Conservation (phyloP, 2,797 vertebrate species). For the Anableps anableps region DNA sequence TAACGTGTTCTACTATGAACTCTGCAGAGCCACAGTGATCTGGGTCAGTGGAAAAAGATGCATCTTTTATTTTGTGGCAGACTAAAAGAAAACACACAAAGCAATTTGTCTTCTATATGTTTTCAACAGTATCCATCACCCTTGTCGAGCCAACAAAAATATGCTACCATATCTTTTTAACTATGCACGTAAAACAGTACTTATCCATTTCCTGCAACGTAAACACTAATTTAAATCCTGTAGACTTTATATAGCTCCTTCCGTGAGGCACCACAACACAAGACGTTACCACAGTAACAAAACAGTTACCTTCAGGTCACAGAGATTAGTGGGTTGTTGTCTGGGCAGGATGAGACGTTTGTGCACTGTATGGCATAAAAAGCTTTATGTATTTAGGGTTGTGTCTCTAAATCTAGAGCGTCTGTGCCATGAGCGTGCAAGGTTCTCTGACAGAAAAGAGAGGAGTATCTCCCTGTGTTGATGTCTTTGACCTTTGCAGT, state of each 20-base stretch:
- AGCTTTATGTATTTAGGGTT: slow-evolving; percentile 62
- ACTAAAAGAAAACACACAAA: slow-evolving; percentile 2
- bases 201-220: slow-evolving; percentile 56
- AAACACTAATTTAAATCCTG: slow-evolving; percentile 57
- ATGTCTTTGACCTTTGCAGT: slow-evolving; percentile 60
- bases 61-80: neutral
- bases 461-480: slow-evolving; percentile 52
- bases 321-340: slow-evolving; percentile 69
- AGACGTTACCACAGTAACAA: slow-evolving; percentile 53
- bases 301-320: slow-evolving; percentile 54
- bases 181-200: slow-evolving; percentile 39
- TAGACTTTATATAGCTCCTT: slow-evolving; percentile 39
- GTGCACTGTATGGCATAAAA: slow-evolving; percentile 37
- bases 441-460: slow-evolving; percentile 42
- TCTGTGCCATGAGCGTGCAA: slow-evolving; percentile 47
- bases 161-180: slow-evolving; percentile 37
- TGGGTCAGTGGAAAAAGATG: neutral
- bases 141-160: slow-evolving; percentile 7
- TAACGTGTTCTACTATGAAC: neutral
- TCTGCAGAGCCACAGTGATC: neutral
- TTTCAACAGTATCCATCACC: slow-evolving; percentile 7
- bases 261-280: slow-evolving; percentile 42
- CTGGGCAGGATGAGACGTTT: slow-evolving; percentile 60
- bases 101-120: slow-evolving; percentile 26
- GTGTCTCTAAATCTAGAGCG: slow-evolving; percentile 67